Percentiles rank a stretch among this genome's conserved stretches.
phyloP scores from a whole-genome alignment of 2,888 invertebrate species.

The Hydrotaea diabolus region DNA sequence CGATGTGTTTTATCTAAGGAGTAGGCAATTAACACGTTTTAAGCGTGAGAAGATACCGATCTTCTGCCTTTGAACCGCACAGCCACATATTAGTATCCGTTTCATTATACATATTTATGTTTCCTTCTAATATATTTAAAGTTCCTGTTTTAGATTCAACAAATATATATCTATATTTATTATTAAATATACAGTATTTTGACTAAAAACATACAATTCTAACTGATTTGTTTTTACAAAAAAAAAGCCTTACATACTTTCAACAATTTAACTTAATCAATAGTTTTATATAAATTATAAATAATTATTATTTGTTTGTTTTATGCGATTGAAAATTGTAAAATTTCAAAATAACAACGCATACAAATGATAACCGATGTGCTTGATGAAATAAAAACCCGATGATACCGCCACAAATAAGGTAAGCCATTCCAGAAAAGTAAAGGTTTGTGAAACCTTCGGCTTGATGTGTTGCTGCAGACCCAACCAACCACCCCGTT shows the following conservation, averaged over 20 bases:
- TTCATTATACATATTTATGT: neutral
- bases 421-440: constrained; percentile 79
- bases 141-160: neutral
- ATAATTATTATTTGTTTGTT: neutral
- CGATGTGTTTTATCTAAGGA: no score
- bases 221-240: neutral
- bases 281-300: neutral
- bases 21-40: no score
- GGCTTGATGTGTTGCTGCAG: constrained; percentile 78
- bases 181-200: neutral
- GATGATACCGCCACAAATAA: constrained; percentile 78
- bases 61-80: no score
- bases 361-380: constrained; percentile 79
- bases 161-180: neutral
- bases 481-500: constrained; percentile 90
- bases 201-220: constrained; percentile 6
- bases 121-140: neutral
- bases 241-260: neutral
- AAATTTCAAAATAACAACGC: constrained; percentile 77
- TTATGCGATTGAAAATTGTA: constrained; percentile 47
- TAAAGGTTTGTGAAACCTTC: constrained; percentile 74
- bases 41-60: no score
- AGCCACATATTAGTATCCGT: no score
- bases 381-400: constrained; percentile 77
- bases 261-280: constrained; percentile 20